Conservation (phyloP, 2,113 vertebrate species). For the Paraplagusia blochii region DNA sequence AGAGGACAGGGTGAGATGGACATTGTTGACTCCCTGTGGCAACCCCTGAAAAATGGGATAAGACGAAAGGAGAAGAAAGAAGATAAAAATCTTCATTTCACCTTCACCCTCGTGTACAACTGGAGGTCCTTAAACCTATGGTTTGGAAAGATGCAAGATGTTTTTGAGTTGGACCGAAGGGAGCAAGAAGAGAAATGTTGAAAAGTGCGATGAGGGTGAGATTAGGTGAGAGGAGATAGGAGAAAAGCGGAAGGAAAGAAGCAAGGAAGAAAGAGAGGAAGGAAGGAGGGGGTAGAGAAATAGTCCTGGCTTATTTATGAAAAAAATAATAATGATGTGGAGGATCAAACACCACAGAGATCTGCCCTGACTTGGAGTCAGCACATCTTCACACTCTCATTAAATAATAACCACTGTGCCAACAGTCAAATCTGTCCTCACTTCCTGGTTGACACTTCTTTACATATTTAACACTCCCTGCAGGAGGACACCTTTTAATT, state of each 20-base stretch:
- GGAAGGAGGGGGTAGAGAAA: slow-evolving; percentile 1
- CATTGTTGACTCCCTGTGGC: too few relatives aligned
- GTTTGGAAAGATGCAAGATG: too few relatives aligned
- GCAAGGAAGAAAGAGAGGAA: background rate
- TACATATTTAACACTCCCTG: background rate
- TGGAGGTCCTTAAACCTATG: too few relatives aligned
- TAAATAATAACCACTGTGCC: slow-evolving; percentile 3
- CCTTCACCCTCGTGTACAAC: too few relatives aligned
- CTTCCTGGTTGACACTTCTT: background rate
- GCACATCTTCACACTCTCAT: slow-evolving; percentile 16
- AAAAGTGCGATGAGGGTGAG: background rate
- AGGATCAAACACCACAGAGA: slow-evolving; percentile 3
- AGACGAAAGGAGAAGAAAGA: background rate
- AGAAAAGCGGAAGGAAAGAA: too few relatives aligned
- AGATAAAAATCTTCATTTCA: too few relatives aligned
- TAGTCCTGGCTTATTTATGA: background rate
- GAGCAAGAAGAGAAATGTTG: too few relatives aligned
- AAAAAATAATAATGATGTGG: slow-evolving; percentile 11
- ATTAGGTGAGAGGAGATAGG: background rate
- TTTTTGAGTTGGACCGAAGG: too few relatives aligned
- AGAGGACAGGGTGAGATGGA: too few relatives aligned
- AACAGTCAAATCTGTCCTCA: background rate
- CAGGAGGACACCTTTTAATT: background rate
- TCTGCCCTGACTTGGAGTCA: background rate
- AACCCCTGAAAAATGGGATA: too few relatives aligned